These are phyloP conservation scores for Calyptommatus sinebrachiatus DNA, from an alignment of 2,113 vertebrate species.

Conservation along the genomic window DNA sequence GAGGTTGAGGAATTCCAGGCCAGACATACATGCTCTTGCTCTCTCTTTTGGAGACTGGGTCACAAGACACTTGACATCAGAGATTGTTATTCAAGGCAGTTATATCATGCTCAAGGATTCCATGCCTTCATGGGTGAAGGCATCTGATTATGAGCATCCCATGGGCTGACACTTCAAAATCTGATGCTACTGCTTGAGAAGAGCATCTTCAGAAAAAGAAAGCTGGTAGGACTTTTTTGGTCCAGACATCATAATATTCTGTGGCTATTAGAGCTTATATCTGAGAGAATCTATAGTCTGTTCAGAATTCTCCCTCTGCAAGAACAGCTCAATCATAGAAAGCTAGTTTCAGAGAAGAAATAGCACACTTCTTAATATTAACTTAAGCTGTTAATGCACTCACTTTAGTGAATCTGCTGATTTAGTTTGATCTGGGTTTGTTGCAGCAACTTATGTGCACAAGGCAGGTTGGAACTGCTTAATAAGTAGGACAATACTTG, in stretches of 20 bases:
- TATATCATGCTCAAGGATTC: slow-evolving; percentile 52
- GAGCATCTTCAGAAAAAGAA: slow-evolving; percentile 15
- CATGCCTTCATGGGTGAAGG: slow-evolving; percentile 35
- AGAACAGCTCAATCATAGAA: not conserved
- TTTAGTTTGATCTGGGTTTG: too few relatives aligned
- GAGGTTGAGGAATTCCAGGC: slow-evolving; percentile 34
- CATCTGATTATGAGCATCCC: not conserved
- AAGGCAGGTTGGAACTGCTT: too few relatives aligned
- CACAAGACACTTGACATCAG: slow-evolving; percentile 55
- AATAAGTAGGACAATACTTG: too few relatives aligned
- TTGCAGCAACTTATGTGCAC: too few relatives aligned
- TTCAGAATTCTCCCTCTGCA: slow-evolving; percentile 16
- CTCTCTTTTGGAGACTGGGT: slow-evolving; percentile 19
- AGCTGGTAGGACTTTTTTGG: slow-evolving; percentile 24
- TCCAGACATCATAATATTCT: slow-evolving; percentile 29
- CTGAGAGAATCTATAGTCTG: slow-evolving; percentile 10
- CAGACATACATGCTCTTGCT: not conserved
- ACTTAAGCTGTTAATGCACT: too few relatives aligned
- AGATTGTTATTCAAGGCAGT: slow-evolving; percentile 48
- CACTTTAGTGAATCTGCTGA: too few relatives aligned
- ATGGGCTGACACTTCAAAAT: slow-evolving; percentile 37
- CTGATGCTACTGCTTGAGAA: not conserved
- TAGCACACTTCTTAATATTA: rapidly evolving
- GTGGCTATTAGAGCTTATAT: slow-evolving; percentile 20
- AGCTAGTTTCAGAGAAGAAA: not conserved